Evolutionary conservation across 2,888 invertebrate species (phyloP), one percentile per base, ranked within the genome.

Genomic region (Cryptops parisi): DNA sequence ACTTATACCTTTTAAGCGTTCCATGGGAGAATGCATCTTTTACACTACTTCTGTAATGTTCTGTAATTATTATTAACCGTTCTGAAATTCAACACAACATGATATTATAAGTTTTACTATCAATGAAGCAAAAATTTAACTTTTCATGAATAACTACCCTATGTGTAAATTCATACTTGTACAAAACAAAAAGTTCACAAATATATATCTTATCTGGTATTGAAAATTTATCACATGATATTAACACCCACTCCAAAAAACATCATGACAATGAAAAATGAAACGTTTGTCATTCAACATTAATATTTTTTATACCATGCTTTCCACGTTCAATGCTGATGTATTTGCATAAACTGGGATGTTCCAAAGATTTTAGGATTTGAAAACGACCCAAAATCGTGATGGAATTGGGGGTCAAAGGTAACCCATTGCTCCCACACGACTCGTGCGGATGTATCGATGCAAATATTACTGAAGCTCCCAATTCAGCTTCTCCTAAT

Each of bases 361-460:
- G 89, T 55, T 78, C 74, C 50, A 90, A 72, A 0, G 80, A 80
- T 65, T 86, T 82, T 17, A 96, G 72, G 56, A 78, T 74, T 67
- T 93, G 91, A 24, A 93, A 86, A 64, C 81, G 77, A 5, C 96
- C 94, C 53, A 90, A 75, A 64, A 97, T 91, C 53, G 88, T 85
- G 57, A 96, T 90, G 0, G 94, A 93, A 70, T 96, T 94, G 2
- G 96, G 94, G 1, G 96, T 96, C 21, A 96, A 73, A 0, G 97
- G 97, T 47, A 97, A 72, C 1, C 97, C 96, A 72, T 97, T 97
- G 60, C 87, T 88, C 9, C 94, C 94, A 69, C 94, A 96, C 51
- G 82, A 80, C 68, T 91, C 90, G 25, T 83, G 82, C 12, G 87
- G 85, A 68, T 93, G 90, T 64, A 82, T 80, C 64, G 82, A 83